Conservation (phyloP, 2,888 invertebrate genomes). For the Cerceris ruficornis region DNA sequence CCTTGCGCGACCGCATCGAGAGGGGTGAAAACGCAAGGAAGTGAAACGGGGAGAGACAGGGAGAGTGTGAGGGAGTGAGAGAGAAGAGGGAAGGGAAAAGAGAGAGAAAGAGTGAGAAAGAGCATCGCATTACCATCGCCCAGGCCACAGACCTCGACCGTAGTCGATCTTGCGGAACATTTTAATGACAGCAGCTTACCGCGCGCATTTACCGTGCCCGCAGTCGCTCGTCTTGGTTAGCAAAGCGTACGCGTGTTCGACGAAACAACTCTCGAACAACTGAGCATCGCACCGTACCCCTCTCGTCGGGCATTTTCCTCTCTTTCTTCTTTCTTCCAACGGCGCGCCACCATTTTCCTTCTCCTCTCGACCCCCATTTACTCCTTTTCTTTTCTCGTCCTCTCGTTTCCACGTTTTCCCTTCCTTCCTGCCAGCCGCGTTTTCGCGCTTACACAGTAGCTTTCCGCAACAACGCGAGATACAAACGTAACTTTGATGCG, state of each 20-base stretch:
- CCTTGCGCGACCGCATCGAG: slow-evolving; percentile 49
- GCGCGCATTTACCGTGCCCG: slow-evolving; percentile 72
- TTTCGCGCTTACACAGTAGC: slow-evolving; percentile 5
- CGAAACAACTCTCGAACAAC: slow-evolving; percentile 74
- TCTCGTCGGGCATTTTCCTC: slow-evolving; percentile 37
- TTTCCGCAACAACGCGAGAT: background rate
- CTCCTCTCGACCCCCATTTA: slow-evolving; percentile 19
- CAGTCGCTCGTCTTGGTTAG: slow-evolving; percentile 73
- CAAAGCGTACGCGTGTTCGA: slow-evolving; percentile 70
- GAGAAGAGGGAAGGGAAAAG: slow-evolving; percentile 16
- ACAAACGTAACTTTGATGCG: background rate
- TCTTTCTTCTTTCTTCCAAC: slow-evolving; percentile 35
- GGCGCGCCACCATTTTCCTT: slow-evolving; percentile 39
- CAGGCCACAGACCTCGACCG: slow-evolving; percentile 69
- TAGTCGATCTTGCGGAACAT: slow-evolving; percentile 81
- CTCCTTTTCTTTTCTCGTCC: background rate
- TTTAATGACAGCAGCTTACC: slow-evolving; percentile 81
- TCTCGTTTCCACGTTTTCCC: background rate
- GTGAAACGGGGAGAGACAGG: slow-evolving; percentile 10
- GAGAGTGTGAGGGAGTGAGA: background rate
- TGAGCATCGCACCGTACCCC: slow-evolving; percentile 51
- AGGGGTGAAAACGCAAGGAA: slow-evolving; percentile 36
- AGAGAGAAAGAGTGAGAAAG: slow-evolving; percentile 39
- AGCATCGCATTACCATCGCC: slow-evolving; percentile 70
- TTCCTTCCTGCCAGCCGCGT: background rate